phyloP scores from a whole-genome alignment of 2,888 invertebrate species.

The Dyspetes luteomarginatus region DNA sequence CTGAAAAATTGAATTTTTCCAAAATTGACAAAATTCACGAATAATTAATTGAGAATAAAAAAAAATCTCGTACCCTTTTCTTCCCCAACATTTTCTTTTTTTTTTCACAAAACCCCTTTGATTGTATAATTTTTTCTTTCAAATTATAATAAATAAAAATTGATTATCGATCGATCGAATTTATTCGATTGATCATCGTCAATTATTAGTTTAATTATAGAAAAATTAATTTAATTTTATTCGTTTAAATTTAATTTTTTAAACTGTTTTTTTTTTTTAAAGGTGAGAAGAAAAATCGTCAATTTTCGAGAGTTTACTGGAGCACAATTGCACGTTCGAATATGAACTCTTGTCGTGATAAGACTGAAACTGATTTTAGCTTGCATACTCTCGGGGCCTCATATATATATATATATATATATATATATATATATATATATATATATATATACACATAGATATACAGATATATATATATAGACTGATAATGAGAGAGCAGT shows the following conservation, averaged over 20 bases:
- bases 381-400: background rate
- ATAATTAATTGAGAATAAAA: background rate
- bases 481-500: conserved; percentile 2
- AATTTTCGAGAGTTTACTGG: background rate
- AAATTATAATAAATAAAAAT: too few species aligned
- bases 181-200: background rate
- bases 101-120: background rate
- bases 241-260: too few species aligned
- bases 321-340: conserved; percentile 9
- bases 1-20: conserved; percentile 63
- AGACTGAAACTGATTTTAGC: conserved; percentile 61
- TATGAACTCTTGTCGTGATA: conserved; percentile 29
- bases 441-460: too few species aligned
- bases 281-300: background rate
- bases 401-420: too few species aligned
- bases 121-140: background rate
- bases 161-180: background rate
- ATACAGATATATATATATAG: background rate
- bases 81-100: conserved; percentile 40
- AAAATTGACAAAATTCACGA: conserved; percentile 9
- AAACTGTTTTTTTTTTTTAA: too few species aligned
- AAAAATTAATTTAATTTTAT: too few species aligned
- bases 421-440: too few species aligned
- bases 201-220: background rate
- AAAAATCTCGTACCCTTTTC: conserved; percentile 35